phyloP scores from a whole-genome alignment of 2,888 invertebrate species.

The Oxystoma pomonae region DNA sequence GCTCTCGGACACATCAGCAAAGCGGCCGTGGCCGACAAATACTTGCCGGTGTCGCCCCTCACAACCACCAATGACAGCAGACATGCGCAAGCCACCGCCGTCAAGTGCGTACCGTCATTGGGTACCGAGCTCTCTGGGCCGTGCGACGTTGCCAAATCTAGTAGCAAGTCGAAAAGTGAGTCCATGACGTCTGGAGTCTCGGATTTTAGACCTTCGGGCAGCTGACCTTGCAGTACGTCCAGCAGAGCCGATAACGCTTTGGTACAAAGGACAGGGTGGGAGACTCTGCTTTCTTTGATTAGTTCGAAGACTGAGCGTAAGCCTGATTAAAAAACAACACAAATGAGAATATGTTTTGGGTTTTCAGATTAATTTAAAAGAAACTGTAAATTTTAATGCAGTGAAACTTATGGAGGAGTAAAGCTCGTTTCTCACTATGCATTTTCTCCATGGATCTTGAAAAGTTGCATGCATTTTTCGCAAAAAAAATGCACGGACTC shows the following conservation, averaged over 20 bases:
- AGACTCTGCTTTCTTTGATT: slow-evolving; percentile 78
- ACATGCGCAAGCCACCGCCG: slow-evolving; percentile 87
- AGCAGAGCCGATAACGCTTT: slow-evolving; percentile 83
- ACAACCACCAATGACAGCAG: slow-evolving; percentile 89
- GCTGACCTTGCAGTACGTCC: slow-evolving; percentile 80
- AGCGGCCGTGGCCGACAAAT: slow-evolving; percentile 81
- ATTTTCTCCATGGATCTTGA: too few species aligned
- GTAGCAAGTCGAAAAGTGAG: slow-evolving; percentile 77
- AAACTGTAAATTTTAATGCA: too few species aligned
- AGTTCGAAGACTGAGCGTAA: slow-evolving; percentile 85
- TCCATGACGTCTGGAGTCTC: slow-evolving; percentile 76
- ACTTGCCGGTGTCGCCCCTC: slow-evolving; percentile 87
- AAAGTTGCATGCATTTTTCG: too few species aligned
- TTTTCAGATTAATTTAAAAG: not conserved
- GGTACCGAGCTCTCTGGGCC: slow-evolving; percentile 57
- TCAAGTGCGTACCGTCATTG: slow-evolving; percentile 65
- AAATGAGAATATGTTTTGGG: not conserved
- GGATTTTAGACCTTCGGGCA: slow-evolving; percentile 77
- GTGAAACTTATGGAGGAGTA: too few species aligned
- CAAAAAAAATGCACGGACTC: too few species aligned
- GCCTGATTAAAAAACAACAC: slow-evolving; percentile 51
- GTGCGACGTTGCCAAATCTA: slow-evolving; percentile 75
- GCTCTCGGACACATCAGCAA: slow-evolving; percentile 80
- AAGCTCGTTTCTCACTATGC: too few species aligned
- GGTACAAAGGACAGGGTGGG: slow-evolving; percentile 82